Evolutionary conservation across 23 tunicate species (phyloP).

Genomic region (Styela clava): DNA sequence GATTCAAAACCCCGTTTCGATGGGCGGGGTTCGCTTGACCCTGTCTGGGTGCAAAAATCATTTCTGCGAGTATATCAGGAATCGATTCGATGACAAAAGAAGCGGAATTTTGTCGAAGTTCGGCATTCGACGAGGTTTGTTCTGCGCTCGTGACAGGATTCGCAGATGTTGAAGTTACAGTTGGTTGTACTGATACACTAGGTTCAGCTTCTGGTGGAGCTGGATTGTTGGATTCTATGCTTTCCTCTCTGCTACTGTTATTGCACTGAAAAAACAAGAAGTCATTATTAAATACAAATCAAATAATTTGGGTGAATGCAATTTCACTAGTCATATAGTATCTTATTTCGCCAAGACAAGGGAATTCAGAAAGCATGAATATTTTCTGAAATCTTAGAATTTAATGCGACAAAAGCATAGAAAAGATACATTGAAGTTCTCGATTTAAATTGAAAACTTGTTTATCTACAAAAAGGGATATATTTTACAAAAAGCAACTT

Average conservation of each 20-base stretch:
- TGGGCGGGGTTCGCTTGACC: not conserved
- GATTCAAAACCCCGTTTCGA: not conserved
- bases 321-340: no score
- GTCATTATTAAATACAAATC: no score
- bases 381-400: no score
- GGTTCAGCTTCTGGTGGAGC: not conserved
- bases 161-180: not conserved
- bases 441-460: no score
- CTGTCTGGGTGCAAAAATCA: not conserved
- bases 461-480: no score
- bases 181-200: not conserved
- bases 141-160: not conserved
- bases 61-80: conserved; percentile 10
- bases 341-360: no score
- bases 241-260: not conserved
- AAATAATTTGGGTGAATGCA: no score
- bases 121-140: not conserved
- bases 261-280: not conserved
- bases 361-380: no score
- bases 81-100: not conserved
- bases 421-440: no score
- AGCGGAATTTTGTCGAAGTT: not conserved
- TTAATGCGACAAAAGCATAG: no score
- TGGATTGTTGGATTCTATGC: not conserved
- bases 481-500: no score